These are phyloP conservation scores for Phania funesta DNA, from an alignment of 2,888 invertebrate species.

Conservation along the genomic window DNA sequence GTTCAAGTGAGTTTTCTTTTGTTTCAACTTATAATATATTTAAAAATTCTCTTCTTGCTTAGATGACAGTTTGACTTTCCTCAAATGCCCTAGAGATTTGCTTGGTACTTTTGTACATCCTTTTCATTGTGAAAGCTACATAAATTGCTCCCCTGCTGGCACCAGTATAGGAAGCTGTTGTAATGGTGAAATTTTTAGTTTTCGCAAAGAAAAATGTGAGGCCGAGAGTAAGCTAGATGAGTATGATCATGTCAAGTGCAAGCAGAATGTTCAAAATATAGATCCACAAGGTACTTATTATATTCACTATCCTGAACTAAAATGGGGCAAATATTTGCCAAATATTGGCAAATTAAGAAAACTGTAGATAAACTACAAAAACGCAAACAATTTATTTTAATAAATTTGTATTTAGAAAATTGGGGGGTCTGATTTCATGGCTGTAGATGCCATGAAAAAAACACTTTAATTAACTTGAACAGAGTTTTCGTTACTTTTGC, in stretches of 20 bases:
- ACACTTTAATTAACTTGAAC: too few relatives aligned
- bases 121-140: conserved; percentile 22
- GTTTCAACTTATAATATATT: neutral
- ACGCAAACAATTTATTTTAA: too few relatives aligned
- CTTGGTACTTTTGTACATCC: conserved; percentile 36
- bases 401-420: too few relatives aligned
- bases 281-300: neutral
- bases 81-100: conserved; percentile 9
- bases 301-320: too few relatives aligned
- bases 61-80: conserved; percentile 16
- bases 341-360: too few relatives aligned
- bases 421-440: too few relatives aligned
- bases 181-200: neutral
- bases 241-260: conserved; percentile 8
- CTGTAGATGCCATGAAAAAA: too few relatives aligned
- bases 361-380: too few relatives aligned
- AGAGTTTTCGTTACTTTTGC: too few relatives aligned
- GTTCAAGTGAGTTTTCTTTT: conserved; percentile 5
- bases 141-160: neutral
- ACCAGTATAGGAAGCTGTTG: conserved; percentile 2
- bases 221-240: neutral
- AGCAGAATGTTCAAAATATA: neutral
- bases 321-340: too few relatives aligned
- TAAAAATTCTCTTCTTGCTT: neutral
- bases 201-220: neutral